These are phyloP conservation scores for Maniola hyperantus DNA, from an alignment of 2,888 invertebrate species.

Conservation along the genomic window DNA sequence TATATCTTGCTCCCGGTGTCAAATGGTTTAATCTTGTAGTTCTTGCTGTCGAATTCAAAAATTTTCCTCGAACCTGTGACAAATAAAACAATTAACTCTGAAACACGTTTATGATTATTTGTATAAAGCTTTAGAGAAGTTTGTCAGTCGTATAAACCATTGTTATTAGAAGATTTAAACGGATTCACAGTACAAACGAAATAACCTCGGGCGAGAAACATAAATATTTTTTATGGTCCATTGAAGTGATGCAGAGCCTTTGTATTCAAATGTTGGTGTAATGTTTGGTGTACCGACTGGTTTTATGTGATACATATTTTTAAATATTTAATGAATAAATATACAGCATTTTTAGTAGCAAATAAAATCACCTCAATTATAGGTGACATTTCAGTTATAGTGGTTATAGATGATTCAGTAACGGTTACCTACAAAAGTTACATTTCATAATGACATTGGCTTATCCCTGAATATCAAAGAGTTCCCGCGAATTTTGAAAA, in stretches of 20 bases:
- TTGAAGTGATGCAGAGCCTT: constrained; percentile 80
- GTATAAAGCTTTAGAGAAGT: constrained; percentile 48
- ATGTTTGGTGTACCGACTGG: constrained; percentile 56
- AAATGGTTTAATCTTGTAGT: constrained; percentile 89
- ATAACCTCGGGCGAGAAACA: constrained; percentile 72
- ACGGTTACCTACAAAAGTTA: too few species aligned
- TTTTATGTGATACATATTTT: constrained; percentile 32
- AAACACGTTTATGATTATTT: constrained; percentile 34
- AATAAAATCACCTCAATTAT: background rate
- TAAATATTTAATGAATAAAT: constrained; percentile 18
- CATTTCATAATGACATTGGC: too few species aligned
- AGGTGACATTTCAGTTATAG: too few species aligned
- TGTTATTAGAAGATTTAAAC: constrained; percentile 71
- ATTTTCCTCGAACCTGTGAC: constrained; percentile 88
- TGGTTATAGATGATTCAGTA: too few species aligned
- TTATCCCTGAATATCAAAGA: background rate
- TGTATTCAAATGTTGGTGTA: constrained; percentile 80
- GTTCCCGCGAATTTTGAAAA: too few species aligned
- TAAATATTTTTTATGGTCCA: constrained; percentile 82
- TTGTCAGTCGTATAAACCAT: constrained; percentile 53
- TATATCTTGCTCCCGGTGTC: constrained; percentile 90
- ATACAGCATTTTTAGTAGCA: background rate
- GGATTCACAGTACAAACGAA: constrained; percentile 65
- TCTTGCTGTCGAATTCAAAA: constrained; percentile 87
- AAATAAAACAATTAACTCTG: constrained; percentile 24